Conservation (phyloP, 2,113 vertebrate species). For the cattle (Bos taurus) region ARS-UCD2.0 NC_037352.1:40878001-40878500, state of each 20-base stretch:
- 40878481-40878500: conserved; percentile 81
- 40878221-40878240: fast-evolving
- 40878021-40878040: fast-evolving
- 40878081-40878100: neutral
- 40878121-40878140: neutral
- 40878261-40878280: fast-evolving
- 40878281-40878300: too few species aligned
- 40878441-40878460: neutral
- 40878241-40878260: fast-evolving
- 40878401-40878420: too few species aligned
- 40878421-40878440: fast-evolving
- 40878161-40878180: too few species aligned
- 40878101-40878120: neutral
- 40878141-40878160: neutral
- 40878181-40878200: too few species aligned
- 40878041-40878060: neutral
- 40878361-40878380: neutral
- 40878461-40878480: conserved; percentile 75
- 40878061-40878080: neutral
- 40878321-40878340: fast-evolving
- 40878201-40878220: neutral
- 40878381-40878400: neutral
- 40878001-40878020: neutral
- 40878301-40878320: neutral
- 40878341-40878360: fast-evolving